A percentile compares a stretch with the other conserved stretches of the same genome.
These are phyloP conservation scores for Rhodeus uyekii DNA, from an alignment of 2,797 vertebrate genomes.

Conservation along the genomic window DNA sequence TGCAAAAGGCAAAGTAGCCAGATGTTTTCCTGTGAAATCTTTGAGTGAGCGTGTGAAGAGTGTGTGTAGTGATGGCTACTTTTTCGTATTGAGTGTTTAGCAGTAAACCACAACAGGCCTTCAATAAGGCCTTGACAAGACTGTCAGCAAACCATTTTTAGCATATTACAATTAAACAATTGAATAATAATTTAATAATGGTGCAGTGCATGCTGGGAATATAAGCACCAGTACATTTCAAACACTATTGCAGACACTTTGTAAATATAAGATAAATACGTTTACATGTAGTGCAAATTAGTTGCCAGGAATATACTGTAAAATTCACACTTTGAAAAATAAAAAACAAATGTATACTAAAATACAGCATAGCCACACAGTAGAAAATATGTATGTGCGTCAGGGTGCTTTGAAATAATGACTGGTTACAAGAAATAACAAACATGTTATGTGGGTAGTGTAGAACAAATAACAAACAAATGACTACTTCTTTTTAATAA, in stretches of 20 bases:
- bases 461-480: background rate
- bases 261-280: background rate
- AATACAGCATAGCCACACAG: background rate
- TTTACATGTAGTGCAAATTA: background rate
- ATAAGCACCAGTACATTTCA: background rate
- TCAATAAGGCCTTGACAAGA: background rate
- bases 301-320: background rate
- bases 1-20: constrained; percentile 67
- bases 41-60: background rate
- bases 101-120: background rate
- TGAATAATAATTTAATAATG: too few relatives aligned
- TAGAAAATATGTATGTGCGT: background rate
- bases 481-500: background rate
- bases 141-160: background rate
- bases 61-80: background rate
- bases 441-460: background rate
- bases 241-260: background rate
- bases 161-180: too few relatives aligned
- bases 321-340: too few relatives aligned
- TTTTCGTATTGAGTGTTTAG: background rate
- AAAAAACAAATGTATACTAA: background rate
- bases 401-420: too few relatives aligned
- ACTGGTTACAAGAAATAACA: background rate
- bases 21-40: constrained; percentile 71
- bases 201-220: background rate